phyloP scores from a whole-genome alignment of 2,113 vertebrate species.

The Eira barbara region DNA sequence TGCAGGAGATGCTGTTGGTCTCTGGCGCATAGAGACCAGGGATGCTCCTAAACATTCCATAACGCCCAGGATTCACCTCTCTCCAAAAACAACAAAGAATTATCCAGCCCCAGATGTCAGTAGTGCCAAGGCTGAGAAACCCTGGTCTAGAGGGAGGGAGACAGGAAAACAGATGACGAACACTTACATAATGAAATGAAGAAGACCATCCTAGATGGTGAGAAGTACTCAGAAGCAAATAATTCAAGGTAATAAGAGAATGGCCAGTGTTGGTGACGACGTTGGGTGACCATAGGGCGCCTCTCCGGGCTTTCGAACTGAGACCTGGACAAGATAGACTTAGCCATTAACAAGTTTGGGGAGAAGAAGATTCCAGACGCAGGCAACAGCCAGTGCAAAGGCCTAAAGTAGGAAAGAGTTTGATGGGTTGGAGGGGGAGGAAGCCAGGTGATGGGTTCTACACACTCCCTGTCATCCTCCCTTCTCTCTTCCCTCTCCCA shows the following conservation, averaged over 20 bases:
- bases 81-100: neutral
- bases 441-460: neutral
- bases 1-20: neutral
- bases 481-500: too few relatives aligned
- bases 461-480: accelerated
- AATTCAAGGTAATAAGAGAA: neutral
- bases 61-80: neutral
- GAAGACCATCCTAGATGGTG: neutral
- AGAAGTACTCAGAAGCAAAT: neutral
- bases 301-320: neutral
- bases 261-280: neutral
- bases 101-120: neutral
- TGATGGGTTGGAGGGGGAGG: neutral
- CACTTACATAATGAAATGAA: neutral
- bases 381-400: neutral
- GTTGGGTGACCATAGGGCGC: neutral
- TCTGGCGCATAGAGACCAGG: neutral
- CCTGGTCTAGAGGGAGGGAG: neutral
- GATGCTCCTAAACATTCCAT: neutral
- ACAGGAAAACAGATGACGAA: neutral
- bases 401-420: neutral
- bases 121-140: neutral
- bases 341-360: neutral
- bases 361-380: neutral
- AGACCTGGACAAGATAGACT: neutral